Percentiles rank a stretch among this genome's conserved stretches.
Conservation (phyloP, 1,140 invertebrate genomes). For the Leptinotarsa undecemlineata region DNA sequence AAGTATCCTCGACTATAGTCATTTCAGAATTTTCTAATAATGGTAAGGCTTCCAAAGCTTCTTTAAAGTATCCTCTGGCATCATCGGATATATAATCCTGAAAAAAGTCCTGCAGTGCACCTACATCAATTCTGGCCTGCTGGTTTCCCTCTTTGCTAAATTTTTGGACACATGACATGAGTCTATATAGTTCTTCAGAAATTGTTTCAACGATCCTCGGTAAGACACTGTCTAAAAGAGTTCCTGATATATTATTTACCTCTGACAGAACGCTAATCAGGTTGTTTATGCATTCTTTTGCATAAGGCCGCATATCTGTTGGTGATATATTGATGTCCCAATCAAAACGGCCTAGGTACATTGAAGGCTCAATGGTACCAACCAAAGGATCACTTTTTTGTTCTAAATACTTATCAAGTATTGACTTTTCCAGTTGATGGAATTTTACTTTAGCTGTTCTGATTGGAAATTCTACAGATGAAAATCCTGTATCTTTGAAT, state of each 20-base stretch:
- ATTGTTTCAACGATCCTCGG: conserved; percentile 87
- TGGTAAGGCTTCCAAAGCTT: conserved; percentile 66
- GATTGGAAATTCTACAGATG: conserved; percentile 67
- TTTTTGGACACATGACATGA: conserved; percentile 78
- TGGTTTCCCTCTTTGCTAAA: conserved; percentile 70
- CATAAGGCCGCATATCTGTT: conserved; percentile 82
- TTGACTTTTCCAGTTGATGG: conserved; percentile 68
- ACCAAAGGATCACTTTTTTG: conserved; percentile 91
- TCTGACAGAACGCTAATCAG: conserved; percentile 91
- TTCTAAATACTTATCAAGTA: conserved; percentile 85
- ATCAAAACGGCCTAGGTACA: conserved; percentile 88
- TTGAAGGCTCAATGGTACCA: conserved; percentile 91
- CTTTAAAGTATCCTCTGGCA: conserved; percentile 64
- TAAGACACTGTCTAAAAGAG: conserved; percentile 74
- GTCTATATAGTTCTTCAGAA: conserved; percentile 84
- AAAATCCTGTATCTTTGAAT: conserved; percentile 70
- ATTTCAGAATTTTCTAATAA: conserved; percentile 57
- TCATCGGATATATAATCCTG: conserved; percentile 59
- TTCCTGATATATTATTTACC: conserved; percentile 82
- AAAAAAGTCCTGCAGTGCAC: conserved; percentile 62
- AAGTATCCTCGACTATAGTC: conserved; percentile 50
- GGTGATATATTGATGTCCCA: conserved; percentile 78
- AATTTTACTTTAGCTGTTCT: conserved; percentile 63
- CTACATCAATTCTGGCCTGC: conserved; percentile 70
- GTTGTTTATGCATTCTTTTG: conserved; percentile 91